Evolutionary conservation across 2,797 vertebrate genomes (phyloP).

Genomic region (Apogon hyalosoma): DNA sequence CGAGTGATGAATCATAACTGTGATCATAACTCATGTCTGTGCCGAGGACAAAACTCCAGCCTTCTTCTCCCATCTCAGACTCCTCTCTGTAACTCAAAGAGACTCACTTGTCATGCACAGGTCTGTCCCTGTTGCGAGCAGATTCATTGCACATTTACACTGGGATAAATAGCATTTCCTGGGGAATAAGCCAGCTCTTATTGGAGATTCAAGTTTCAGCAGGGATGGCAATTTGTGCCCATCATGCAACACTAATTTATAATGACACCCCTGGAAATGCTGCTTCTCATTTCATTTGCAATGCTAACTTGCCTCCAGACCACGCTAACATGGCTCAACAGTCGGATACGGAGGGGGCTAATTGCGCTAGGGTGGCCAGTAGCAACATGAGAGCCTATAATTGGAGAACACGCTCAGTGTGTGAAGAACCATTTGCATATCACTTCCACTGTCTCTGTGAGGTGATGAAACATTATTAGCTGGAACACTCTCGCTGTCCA

Average conservation of each 20-base stretch:
- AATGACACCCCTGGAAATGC: slow-evolving; percentile 73
- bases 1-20: slow-evolving; percentile 49
- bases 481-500: slow-evolving; percentile 58
- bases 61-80: slow-evolving; percentile 19
- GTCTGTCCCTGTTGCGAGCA: slow-evolving; percentile 45
- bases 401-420: slow-evolving; percentile 74
- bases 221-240: slow-evolving; percentile 72
- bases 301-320: slow-evolving; percentile 71
- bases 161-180: slow-evolving; percentile 64
- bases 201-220: slow-evolving; percentile 68
- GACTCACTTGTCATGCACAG: slow-evolving; percentile 60
- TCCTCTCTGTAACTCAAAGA: slow-evolving; percentile 19
- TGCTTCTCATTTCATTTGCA: slow-evolving; percentile 74
- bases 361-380: slow-evolving; percentile 76
- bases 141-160: slow-evolving; percentile 51
- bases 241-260: slow-evolving; percentile 79
- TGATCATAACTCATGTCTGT: slow-evolving; percentile 6
- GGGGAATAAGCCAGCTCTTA: slow-evolving; percentile 55
- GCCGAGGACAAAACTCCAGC: slow-evolving; percentile 23
- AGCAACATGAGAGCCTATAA: slow-evolving; percentile 76
- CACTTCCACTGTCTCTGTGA: slow-evolving; percentile 70
- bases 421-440: slow-evolving; percentile 78
- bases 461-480: slow-evolving; percentile 70
- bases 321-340: slow-evolving; percentile 60
- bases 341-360: slow-evolving; percentile 68